phyloP scores from a whole-genome alignment of 2,888 invertebrate species.

The Mythimna ferrago region DNA sequence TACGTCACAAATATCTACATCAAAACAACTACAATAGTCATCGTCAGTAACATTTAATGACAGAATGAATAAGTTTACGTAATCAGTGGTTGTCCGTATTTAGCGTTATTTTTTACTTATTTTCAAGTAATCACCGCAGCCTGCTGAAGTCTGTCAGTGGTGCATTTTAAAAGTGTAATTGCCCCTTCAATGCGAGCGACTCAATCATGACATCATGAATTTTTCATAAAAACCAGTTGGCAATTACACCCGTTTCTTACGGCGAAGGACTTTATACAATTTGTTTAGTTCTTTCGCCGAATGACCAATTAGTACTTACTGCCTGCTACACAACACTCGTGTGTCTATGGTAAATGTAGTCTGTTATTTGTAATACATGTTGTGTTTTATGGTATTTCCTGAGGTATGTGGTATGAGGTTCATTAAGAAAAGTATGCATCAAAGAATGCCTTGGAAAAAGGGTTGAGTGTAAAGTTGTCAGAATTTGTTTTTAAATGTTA shows the following conservation, averaged over 20 bases:
- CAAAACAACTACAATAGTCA: slow-evolving; percentile 15
- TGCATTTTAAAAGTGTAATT: slow-evolving; percentile 76
- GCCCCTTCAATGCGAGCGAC: slow-evolving; percentile 74
- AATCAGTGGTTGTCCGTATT: slow-evolving; percentile 33
- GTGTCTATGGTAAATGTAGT: slow-evolving; percentile 50
- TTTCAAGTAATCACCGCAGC: slow-evolving; percentile 61
- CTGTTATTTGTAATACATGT: slow-evolving; percentile 48
- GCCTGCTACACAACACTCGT: slow-evolving; percentile 66
- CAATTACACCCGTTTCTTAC: slow-evolving; percentile 75
- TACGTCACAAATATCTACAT: slow-evolving; percentile 4
- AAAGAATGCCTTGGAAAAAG: slow-evolving; percentile 23
- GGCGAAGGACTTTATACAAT: slow-evolving; percentile 65
- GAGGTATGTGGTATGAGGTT: slow-evolving; percentile 41
- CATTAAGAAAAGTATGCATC: slow-evolving; percentile 38
- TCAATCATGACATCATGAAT: slow-evolving; percentile 85
- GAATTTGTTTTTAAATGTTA: slow-evolving; percentile 10
- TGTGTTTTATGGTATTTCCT: slow-evolving; percentile 44
- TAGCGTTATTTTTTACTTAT: slow-evolving; percentile 57
- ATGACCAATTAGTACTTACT: slow-evolving; percentile 79
- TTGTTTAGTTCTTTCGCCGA: slow-evolving; percentile 73
- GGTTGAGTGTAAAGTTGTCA: background rate
- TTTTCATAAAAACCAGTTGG: slow-evolving; percentile 83
- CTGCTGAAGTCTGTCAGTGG: slow-evolving; percentile 60
- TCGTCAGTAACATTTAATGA: slow-evolving; percentile 32
- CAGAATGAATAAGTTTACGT: slow-evolving; percentile 44